Evolutionary conservation across 2,888 invertebrate genomes (phyloP), one percentile per base, ranked within the genome.

Genomic region (Cephus rjabovi): DNA sequence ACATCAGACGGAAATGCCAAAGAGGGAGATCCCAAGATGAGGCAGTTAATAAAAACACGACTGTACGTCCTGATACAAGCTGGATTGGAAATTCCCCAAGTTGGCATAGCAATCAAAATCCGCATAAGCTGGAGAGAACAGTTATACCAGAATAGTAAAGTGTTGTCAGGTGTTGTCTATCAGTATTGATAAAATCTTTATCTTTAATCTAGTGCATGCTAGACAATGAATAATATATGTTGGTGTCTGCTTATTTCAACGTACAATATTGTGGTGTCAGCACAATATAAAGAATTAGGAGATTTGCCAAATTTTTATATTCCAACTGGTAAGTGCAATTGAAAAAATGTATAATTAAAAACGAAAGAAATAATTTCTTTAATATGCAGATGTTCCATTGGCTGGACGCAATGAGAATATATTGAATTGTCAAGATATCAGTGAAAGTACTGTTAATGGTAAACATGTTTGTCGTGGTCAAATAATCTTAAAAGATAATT

Each of bases 401-500:
- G 23, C 40, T 56, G 40, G 9, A 23, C 40, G 40, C 23, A 56
- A 56, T 23, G 23, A 56, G 23, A 56, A 56, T 56, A 6, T 23
- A 2, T 23, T 23, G 9, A 56, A 56, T 2, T 56, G 40, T 23
- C 40, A 56, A 56, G 9, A 56, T 56, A 56, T 56, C 15, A 56
- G 40, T 23, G 40, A 23, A 23, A 56, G 1, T n/a, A 82, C 82
- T 6, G 85, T 83, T 15, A 79, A 79, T 37, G 85, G 85, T 11
- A 74, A 76, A 34, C 89, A 89, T 30, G 90, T 94, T 40, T 94
- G 94, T 89, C 92, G 93, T 0, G 94, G 94, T 0, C 93, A 91
- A 9, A 89, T 95, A 74, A 93, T 96, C 86, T 95, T 95, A 86
- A 88, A 93, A 12, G 95, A 95, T 40, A 93, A 94, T 35, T 95